Conservation (phyloP, 2,797 vertebrate species). For the Leucoraja ocellata region DNA sequence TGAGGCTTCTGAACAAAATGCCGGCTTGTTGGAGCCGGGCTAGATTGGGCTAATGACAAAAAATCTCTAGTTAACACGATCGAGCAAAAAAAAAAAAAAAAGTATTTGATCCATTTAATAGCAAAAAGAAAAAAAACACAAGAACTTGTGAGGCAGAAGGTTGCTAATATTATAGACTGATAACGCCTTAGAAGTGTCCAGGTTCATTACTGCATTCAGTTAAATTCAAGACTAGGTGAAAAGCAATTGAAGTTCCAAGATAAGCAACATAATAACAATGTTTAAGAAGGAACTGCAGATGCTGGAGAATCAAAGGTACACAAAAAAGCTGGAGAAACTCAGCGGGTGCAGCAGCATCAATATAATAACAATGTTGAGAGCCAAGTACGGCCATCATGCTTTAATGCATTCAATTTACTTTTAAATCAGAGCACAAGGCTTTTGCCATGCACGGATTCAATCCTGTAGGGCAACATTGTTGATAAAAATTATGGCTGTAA, state of each 20-base stretch:
- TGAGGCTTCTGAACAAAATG: no score
- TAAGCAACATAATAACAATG: not conserved
- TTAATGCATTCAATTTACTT: not conserved
- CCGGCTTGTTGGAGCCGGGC: no score
- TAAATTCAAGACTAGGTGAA: not conserved
- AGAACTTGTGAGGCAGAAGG: not conserved
- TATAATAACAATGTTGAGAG: not conserved
- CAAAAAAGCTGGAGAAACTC: no score
- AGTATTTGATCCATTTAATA: not conserved
- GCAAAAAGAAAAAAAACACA: not conserved
- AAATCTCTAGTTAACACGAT: not conserved
- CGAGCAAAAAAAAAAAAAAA: not conserved
- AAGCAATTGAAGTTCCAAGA: not conserved
- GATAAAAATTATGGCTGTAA: not conserved
- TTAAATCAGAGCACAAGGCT: not conserved
- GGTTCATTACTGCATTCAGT: not conserved
- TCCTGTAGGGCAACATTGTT: not conserved
- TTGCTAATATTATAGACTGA: not conserved
- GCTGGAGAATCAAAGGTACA: no score
- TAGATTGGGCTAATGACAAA: not conserved
- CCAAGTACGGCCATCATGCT: not conserved
- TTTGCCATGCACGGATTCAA: not conserved
- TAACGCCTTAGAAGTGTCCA: not conserved
- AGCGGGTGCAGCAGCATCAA: not conserved
- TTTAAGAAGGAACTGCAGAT: not conserved